Base-by-base conservation (phyloP, 2,888 invertebrate species). In the Pandemis cinnamomeana region DNA sequence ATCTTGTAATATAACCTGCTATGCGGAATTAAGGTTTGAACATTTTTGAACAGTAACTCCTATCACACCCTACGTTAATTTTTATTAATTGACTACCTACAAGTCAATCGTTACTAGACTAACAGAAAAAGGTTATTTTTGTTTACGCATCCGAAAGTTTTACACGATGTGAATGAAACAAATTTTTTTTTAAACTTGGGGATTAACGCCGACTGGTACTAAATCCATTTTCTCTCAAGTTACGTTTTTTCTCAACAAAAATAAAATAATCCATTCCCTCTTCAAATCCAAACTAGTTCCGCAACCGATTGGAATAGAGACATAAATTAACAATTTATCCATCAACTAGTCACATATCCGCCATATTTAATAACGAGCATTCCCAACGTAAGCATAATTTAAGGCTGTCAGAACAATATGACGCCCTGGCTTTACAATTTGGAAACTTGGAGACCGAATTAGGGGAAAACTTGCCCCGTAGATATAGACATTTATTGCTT, bases 351-450 rank as follows among this genome's bases (percentile, higher is more conserved):
- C 70, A 66, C 51, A 73, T 66, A 61, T 53, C 55, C 42, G 68
- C 72, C 72, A 67, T 71, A 80, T 82, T 81, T 83, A 83, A 81
- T 79, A 83, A 80, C 79, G 78, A 82, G 86, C 85, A 79, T 80
- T 80, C 83, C 81, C 84, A 83, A 83, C 85, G 85, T 87, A 85
- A 85, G 83, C 86, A 90, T 91, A 91, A 91, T 91, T 92, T 92
- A 93, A 89, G 86, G 88, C 91, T 91, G 93, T 94, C 92, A 90
- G 84, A 81, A 81, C 92, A 92, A 91, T 81, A 91, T 93, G 93
- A 86, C 88, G 90, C 89, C 82, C 80, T 6, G 78, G 78, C 78
- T 83, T 84, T 85, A 84, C 83, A 84, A 82, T 86, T 87, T 82
- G 82, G 84, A 91, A 91, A 86, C 91, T 88, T 86, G 87, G 82